These are phyloP conservation scores for Phalloptychus januarius DNA, from an alignment of 2,797 vertebrate genomes.

Conservation along the genomic window DNA sequence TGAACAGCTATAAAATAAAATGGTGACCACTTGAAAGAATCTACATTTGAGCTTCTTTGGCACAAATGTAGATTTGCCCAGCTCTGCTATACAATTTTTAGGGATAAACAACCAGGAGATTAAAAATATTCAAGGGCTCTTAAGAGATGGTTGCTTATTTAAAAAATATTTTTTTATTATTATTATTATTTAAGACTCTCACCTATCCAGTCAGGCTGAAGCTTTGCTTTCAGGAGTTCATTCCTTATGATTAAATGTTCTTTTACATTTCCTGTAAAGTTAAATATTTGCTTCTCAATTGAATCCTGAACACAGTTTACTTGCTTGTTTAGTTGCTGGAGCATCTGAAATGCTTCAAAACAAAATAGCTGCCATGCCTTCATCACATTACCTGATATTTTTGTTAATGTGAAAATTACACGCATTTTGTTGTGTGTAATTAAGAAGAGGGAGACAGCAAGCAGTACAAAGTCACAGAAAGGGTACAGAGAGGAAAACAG, in stretches of 20 bases:
- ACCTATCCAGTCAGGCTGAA: not conserved
- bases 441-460: constrained; percentile 43
- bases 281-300: not conserved
- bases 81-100: not conserved
- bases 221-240: not conserved
- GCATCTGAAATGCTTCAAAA: not conserved
- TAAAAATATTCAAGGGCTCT: not conserved
- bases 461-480: constrained; percentile 53
- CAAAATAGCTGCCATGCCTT: constrained; percentile 5
- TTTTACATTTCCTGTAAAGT: not conserved
- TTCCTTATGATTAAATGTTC: not conserved
- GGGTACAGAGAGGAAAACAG: constrained; percentile 46
- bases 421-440: no score
- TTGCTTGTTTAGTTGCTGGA: constrained; percentile 5
- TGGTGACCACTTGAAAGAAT: not conserved
- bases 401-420: no score
- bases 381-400: constrained; percentile 6
- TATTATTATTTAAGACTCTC: not conserved
- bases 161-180: not conserved
- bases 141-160: not conserved
- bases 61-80: no score
- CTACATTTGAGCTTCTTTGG: not conserved
- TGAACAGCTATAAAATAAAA: not conserved
- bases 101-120: not conserved
- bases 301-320: not conserved